Evolutionary conservation across 2,888 invertebrate genomes (phyloP).

Genomic region (Scaeva pyrastri): DNA sequence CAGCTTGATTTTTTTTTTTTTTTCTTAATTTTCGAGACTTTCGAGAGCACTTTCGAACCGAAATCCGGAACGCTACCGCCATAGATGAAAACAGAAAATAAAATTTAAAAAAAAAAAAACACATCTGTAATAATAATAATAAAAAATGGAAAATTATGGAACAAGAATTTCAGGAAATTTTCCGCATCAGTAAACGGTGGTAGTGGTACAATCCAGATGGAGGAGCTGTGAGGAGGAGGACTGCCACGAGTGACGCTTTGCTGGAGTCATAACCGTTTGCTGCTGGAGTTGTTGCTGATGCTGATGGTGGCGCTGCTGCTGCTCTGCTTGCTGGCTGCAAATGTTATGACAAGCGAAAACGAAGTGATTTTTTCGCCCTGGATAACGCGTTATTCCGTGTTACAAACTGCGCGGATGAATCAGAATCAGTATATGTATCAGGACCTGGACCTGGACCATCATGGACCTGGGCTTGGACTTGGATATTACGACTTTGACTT

Average conservation of each 20-base stretch:
- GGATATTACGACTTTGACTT: slow-evolving; percentile 23
- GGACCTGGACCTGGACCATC: slow-evolving; percentile 40
- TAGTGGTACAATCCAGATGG: slow-evolving; percentile 54
- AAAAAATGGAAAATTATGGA: slow-evolving; percentile 74
- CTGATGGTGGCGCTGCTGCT: slow-evolving; percentile 38
- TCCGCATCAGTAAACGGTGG: slow-evolving; percentile 69
- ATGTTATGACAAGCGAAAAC: slow-evolving; percentile 82
- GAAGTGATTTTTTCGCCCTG: slow-evolving; percentile 79
- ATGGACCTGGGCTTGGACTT: too few relatives aligned
- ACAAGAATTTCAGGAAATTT: slow-evolving; percentile 77
- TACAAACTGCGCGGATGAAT: slow-evolving; percentile 46
- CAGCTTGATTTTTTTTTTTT: slow-evolving; percentile 16
- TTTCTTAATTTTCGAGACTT: slow-evolving; percentile 32
- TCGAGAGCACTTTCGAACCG: slow-evolving; percentile 65
- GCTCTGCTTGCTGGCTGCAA: slow-evolving; percentile 55
- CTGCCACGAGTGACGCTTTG: not conserved
- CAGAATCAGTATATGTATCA: too few relatives aligned
- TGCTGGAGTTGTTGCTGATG: slow-evolving; percentile 42
- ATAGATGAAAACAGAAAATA: slow-evolving; percentile 8
- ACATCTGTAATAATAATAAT: slow-evolving; percentile 65
- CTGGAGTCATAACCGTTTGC: slow-evolving; percentile 57
- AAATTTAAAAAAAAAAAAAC: slow-evolving; percentile 24
- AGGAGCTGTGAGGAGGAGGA: slow-evolving; percentile 34
- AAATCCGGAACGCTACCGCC: slow-evolving; percentile 59
- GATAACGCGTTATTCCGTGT: slow-evolving; percentile 51